phyloP scores from a whole-genome alignment of 2,888 invertebrate species.

The Diaphora mendica region DNA sequence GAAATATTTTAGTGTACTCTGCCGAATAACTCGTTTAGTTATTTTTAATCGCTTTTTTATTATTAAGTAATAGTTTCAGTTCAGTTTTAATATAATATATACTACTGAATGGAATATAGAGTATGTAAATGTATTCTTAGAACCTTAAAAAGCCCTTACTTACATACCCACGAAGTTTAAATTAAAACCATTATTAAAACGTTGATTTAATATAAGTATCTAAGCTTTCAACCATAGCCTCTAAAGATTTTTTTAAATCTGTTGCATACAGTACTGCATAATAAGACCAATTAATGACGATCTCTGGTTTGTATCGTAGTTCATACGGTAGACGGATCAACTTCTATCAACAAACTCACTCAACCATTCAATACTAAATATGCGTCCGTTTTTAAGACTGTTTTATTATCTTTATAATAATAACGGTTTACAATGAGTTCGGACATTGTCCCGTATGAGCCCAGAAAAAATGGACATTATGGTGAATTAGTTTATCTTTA shows the following conservation, averaged over 20 bases:
- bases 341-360: background rate
- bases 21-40: background rate
- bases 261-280: background rate
- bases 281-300: background rate
- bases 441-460: background rate
- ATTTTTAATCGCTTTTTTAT: background rate
- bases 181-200: background rate
- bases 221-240: background rate
- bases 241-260: background rate
- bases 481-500: background rate
- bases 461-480: background rate
- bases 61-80: background rate
- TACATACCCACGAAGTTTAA: background rate
- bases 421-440: background rate
- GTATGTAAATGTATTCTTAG: background rate
- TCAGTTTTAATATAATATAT: background rate
- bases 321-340: background rate
- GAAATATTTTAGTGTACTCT: background rate
- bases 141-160: background rate
- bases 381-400: background rate
- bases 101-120: too few relatives aligned
- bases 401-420: constrained; percentile 2
- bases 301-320: background rate
- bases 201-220: background rate
- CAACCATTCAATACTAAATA: background rate